A percentile compares a stretch with the other conserved stretches of the same genome.
Conservation (phyloP, 1,140 invertebrate species). For the Probaryconus sp. region DNA sequence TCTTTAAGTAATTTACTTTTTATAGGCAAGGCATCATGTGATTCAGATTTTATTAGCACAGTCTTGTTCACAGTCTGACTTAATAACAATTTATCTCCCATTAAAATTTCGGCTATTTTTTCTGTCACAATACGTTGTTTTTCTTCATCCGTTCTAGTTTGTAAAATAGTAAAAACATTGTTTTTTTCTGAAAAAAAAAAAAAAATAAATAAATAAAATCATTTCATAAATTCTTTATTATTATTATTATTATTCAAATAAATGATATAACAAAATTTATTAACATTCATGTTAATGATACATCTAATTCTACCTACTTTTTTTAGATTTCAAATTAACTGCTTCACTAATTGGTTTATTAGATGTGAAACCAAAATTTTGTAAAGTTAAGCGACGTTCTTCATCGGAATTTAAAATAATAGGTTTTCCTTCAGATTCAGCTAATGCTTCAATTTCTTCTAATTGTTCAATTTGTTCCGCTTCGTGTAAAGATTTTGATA, state of each 20-base stretch:
- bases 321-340: slow-evolving; percentile 50
- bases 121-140: slow-evolving; percentile 76
- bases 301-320: slow-evolving; percentile 60
- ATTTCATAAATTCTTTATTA: not conserved
- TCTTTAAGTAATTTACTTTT: no score
- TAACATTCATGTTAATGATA: not conserved
- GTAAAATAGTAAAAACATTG: slow-evolving; percentile 66
- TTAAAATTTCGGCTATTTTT: slow-evolving; percentile 75
- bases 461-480: slow-evolving; percentile 69
- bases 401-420: slow-evolving; percentile 57
- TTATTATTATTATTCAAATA: not conserved
- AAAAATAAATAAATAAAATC: slow-evolving; percentile 3
- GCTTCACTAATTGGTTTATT: slow-evolving; percentile 61
- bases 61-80: slow-evolving; percentile 67
- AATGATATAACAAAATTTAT: not conserved
- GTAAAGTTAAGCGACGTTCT: slow-evolving; percentile 64
- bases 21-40: no score
- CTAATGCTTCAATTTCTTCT: slow-evolving; percentile 66
- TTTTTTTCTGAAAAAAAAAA: slow-evolving; percentile 60
- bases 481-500: slow-evolving; percentile 78
- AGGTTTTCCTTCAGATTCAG: slow-evolving; percentile 46
- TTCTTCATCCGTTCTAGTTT: slow-evolving; percentile 73
- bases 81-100: slow-evolving; percentile 67
- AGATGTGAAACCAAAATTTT: slow-evolving; percentile 72
- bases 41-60: no score